A percentile compares a stretch with the other conserved stretches of the same genome.
Conservation (phyloP, 2,797 vertebrate genomes). For the Apogon hyalosoma region DNA sequence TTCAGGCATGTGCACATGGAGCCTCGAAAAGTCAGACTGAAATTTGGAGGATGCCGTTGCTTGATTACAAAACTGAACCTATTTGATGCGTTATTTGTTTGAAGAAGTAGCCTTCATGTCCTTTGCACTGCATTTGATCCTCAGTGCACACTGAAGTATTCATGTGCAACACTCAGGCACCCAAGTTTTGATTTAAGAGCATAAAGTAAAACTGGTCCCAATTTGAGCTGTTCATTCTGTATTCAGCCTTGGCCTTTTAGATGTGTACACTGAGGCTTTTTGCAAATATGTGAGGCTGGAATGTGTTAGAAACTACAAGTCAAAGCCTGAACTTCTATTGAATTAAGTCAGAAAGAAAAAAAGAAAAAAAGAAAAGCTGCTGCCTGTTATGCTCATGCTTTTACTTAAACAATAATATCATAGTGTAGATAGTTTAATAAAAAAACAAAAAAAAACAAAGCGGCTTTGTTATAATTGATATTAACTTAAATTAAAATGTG, state of each 20-base stretch:
- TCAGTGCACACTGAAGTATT: background rate
- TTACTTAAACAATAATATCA: background rate
- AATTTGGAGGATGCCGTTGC: background rate
- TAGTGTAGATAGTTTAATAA: background rate
- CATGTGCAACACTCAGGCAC: background rate
- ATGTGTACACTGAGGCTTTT: slow-evolving; percentile 31
- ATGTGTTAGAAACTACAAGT: slow-evolving; percentile 41
- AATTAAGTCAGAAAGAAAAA: slow-evolving; percentile 3
- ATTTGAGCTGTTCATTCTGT: slow-evolving; percentile 19
- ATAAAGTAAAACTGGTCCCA: slow-evolving; percentile 10
- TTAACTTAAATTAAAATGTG: background rate
- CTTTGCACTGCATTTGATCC: background rate
- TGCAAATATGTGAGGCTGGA: slow-evolving; percentile 48
- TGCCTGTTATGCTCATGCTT: background rate
- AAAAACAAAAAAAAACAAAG: background rate
- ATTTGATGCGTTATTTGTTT: background rate
- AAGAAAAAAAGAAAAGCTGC: background rate
- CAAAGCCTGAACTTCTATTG: slow-evolving; percentile 25
- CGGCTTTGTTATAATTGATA: background rate
- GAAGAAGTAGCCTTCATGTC: background rate
- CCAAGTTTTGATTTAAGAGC: background rate
- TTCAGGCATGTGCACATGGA: background rate
- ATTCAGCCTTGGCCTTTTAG: slow-evolving; percentile 42
- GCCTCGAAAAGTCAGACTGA: background rate
- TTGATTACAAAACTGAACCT: background rate